phyloP scores from a whole-genome alignment of 2,113 vertebrate species.

The Gymnogyps californianus region DNA sequence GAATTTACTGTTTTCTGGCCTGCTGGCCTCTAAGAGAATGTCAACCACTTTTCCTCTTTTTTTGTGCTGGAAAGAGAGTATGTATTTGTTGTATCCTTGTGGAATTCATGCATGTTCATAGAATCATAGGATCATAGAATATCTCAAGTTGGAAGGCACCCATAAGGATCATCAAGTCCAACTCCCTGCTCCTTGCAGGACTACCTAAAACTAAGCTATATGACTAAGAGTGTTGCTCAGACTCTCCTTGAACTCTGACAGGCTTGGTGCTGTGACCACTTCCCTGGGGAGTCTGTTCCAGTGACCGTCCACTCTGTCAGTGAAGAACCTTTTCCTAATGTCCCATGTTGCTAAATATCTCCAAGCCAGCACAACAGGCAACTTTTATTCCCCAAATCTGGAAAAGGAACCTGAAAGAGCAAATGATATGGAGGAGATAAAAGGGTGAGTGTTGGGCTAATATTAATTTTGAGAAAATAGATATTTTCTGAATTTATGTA shows the following conservation, averaged over 20 bases:
- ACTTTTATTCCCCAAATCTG: neutral
- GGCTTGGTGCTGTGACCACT: fast-evolving
- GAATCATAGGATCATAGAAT: neutral
- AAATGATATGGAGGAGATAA: neutral
- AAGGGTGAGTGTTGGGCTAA: neutral
- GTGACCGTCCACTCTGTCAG: neutral
- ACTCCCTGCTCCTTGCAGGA: neutral
- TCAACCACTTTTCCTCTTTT: neutral
- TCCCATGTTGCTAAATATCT: neutral
- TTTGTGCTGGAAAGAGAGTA: neutral
- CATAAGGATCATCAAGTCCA: neutral
- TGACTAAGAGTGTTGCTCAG: neutral
- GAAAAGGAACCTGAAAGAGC: neutral
- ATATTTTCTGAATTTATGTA: neutral
- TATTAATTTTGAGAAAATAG: neutral
- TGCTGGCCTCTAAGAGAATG: neutral
- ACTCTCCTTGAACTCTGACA: neutral
- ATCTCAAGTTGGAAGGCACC: neutral
- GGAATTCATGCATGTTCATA: neutral
- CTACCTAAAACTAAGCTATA: neutral
- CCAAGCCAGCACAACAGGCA: neutral
- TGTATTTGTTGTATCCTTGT: neutral
- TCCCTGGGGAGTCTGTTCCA: neutral
- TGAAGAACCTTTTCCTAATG: neutral
- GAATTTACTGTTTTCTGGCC: neutral